A percentile compares a stretch with the other conserved stretches of the same genome.
These are phyloP conservation scores for Apamea monoglypha DNA, from an alignment of 2,888 invertebrate species.

Conservation along the genomic window DNA sequence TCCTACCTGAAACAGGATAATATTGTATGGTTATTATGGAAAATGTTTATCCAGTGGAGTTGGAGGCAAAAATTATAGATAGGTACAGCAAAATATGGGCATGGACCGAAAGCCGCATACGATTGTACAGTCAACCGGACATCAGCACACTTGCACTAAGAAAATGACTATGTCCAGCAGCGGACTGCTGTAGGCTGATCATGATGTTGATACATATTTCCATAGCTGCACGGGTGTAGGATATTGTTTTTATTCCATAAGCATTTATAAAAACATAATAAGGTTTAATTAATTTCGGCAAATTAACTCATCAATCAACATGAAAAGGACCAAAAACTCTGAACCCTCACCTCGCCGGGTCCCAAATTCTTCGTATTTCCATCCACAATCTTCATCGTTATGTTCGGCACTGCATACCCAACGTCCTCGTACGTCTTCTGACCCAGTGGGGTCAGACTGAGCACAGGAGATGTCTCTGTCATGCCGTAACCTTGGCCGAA, in stretches of 20 bases:
- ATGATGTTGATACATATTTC: neutral
- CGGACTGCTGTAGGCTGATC: neutral
- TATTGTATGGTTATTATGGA: neutral
- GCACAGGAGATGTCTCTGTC: constrained; percentile 92
- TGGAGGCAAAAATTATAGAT: neutral
- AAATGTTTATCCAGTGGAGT: neutral
- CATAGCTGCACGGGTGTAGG: neutral
- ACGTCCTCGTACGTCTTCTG: constrained; percentile 77
- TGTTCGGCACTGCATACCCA: constrained; percentile 91
- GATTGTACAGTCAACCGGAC: neutral
- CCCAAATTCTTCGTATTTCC: constrained; percentile 86
- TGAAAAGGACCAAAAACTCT: constrained; percentile 16
- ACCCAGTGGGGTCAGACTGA: constrained; percentile 77
- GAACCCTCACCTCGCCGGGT: constrained; percentile 82
- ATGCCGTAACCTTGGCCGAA: constrained; percentile 92
- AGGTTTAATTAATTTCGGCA: neutral
- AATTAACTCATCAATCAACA: neutral
- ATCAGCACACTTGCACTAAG: neutral
- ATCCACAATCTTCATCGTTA: constrained; percentile 91
- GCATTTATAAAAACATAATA: neutral
- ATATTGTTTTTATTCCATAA: neutral
- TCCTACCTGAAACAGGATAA: constrained; percentile 87
- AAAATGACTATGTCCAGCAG: neutral
- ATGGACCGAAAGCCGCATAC: neutral
- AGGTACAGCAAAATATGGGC: neutral